phyloP scores from a whole-genome alignment of 2,113 vertebrate genomes.

The Neofelis nebulosa region DNA sequence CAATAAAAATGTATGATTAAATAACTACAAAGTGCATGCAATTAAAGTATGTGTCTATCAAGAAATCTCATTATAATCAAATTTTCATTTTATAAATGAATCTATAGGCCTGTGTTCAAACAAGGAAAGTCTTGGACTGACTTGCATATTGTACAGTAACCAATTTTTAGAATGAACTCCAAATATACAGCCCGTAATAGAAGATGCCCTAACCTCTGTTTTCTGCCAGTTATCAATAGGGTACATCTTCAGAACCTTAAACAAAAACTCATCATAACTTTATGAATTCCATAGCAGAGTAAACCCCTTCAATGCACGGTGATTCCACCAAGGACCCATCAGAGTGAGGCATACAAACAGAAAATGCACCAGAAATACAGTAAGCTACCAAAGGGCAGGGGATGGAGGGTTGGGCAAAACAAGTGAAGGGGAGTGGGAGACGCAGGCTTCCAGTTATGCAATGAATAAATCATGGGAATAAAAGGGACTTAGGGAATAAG shows the following conservation, averaged over 20 bases:
- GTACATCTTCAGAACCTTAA: not conserved
- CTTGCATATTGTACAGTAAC: not conserved
- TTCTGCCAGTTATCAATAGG: constrained; percentile 21
- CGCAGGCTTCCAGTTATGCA: not conserved
- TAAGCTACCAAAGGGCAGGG: not conserved
- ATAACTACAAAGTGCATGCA: constrained; percentile 18
- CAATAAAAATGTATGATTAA: constrained; percentile 30
- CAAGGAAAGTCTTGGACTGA: not conserved
- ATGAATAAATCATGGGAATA: not conserved
- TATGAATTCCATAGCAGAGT: not conserved
- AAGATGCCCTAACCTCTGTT: constrained; percentile 13
- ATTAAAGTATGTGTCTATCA: not conserved
- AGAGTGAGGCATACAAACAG: not conserved
- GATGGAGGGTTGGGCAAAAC: not conserved
- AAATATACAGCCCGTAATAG: not conserved
- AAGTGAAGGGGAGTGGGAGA: not conserved
- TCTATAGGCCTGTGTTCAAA: not conserved
- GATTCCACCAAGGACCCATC: not conserved
- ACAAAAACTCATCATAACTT: not conserved
- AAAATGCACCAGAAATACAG: not conserved
- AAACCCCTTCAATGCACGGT: not conserved
- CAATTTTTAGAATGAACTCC: constrained; percentile 36
- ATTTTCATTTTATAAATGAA: constrained; percentile 8
- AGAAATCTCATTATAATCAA: not conserved
- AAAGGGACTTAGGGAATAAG: not conserved